Evolutionary conservation across 2,113 vertebrate genomes (phyloP).

Genomic region (Silurus meridionalis): DNA sequence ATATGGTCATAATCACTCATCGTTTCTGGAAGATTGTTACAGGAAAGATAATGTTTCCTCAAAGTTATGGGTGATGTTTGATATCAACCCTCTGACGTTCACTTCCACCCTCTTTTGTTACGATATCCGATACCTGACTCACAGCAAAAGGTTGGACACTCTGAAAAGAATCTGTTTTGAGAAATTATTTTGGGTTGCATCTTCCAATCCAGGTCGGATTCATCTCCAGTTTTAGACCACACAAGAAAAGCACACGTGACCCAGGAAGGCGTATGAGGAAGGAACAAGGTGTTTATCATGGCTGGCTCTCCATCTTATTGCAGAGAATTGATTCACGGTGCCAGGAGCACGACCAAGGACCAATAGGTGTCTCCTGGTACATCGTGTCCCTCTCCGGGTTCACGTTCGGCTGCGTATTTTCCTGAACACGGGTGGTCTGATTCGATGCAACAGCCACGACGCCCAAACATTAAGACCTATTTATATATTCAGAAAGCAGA

Average conservation of each 20-base stretch:
- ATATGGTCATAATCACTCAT: too few species aligned
- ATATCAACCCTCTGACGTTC: constrained; percentile 10
- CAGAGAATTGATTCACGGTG: constrained; percentile 15
- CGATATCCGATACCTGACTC: neutral
- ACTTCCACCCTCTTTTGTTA: constrained; percentile 25
- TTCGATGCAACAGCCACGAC: neutral
- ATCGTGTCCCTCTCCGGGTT: neutral
- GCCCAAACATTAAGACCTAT: constrained; percentile 20
- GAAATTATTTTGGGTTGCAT: neutral
- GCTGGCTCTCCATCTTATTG: neutral
- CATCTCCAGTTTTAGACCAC: neutral
- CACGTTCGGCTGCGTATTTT: neutral
- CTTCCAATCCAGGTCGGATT: neutral
- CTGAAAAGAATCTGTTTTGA: neutral
- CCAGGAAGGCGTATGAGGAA: constrained; percentile 17
- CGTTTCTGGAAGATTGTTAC: neutral
- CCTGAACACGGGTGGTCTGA: constrained; percentile 36
- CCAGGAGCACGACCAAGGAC: constrained; percentile 4
- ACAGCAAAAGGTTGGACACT: neutral
- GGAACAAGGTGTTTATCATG: constrained; percentile 33
- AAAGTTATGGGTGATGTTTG: constrained; percentile 21
- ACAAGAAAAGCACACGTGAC: neutral
- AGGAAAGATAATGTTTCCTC: neutral
- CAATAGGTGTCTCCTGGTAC: neutral
- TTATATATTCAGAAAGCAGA: constrained; percentile 24